Conservation (phyloP, 2,797 vertebrate species). For the Parambassis ranga region DNA sequence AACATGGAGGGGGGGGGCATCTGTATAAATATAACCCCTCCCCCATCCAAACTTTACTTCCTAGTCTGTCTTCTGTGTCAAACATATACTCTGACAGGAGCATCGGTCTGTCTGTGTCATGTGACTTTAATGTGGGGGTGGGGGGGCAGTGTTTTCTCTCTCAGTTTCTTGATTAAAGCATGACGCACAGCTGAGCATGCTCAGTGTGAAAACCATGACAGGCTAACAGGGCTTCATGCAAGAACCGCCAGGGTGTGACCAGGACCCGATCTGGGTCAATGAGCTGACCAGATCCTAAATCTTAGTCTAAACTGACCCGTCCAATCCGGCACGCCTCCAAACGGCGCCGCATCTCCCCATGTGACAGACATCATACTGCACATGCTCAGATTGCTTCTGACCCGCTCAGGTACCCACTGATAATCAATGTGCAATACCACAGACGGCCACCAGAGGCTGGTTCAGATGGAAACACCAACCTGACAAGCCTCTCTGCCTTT, state of each 20-base stretch:
- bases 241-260: not conserved
- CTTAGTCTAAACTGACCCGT: not conserved
- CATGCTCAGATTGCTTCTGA: no score
- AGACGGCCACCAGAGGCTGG: no score
- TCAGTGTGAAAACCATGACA: conserved; percentile 6
- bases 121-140: conserved; percentile 59
- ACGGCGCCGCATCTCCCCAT: no score
- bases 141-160: conserved; percentile 4
- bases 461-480: no score
- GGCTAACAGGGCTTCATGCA: not conserved
- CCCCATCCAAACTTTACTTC: not conserved
- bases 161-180: conserved; percentile 15
- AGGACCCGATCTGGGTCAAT: not conserved
- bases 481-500: no score
- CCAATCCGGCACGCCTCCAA: no score
- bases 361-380: no score
- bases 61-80: conserved; percentile 72
- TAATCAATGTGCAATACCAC: no score
- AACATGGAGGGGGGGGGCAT: not conserved
- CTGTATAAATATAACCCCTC: not conserved
- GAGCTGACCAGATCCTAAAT: not conserved
- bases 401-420: no score
- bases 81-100: conserved; percentile 69
- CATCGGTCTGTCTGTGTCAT: conserved; percentile 72
- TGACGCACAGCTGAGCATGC: conserved; percentile 27